Percentiles rank a stretch among this genome's conserved stretches.
phyloP scores from a whole-genome alignment of 37 sponge, comb jelly and placozoan genomes.

The Lycopodina hypogea region DNA sequence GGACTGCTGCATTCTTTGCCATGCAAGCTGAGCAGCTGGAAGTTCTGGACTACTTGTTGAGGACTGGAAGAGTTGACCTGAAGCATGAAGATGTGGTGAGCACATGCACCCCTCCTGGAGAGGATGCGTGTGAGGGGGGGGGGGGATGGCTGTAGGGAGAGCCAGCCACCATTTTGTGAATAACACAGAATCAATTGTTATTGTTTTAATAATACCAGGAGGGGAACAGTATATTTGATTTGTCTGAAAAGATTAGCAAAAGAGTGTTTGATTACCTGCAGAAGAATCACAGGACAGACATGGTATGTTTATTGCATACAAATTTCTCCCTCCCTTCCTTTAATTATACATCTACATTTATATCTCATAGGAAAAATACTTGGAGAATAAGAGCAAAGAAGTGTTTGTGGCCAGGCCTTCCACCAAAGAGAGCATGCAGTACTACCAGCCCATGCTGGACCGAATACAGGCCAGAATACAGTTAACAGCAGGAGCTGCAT shows the following conservation, averaged over 20 bases:
- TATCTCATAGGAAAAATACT: background rate
- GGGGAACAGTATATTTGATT: background rate
- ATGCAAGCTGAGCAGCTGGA: background rate
- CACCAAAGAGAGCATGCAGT: background rate
- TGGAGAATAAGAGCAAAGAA: background rate
- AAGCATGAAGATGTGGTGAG: constrained; percentile 3
- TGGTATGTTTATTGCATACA: background rate
- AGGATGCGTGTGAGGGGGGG: too few species aligned
- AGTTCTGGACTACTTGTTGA: background rate
- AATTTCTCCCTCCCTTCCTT: background rate
- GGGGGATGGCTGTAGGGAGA: too few species aligned
- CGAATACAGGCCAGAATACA: background rate
- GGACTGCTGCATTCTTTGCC: constrained; percentile 16
- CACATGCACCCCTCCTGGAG: too few species aligned
- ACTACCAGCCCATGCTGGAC: background rate
- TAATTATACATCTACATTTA: background rate
- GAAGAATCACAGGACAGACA: background rate
- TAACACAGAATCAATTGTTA: background rate
- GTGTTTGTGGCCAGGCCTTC: background rate
- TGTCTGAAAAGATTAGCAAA: background rate
- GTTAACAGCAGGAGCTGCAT: background rate
- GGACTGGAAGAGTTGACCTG: background rate
- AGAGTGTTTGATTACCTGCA: background rate
- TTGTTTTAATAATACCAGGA: background rate
- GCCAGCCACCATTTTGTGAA: too few species aligned